Base-by-base conservation (phyloP, 2,113 vertebrate species). In the Chaenogobius annularis region DNA sequence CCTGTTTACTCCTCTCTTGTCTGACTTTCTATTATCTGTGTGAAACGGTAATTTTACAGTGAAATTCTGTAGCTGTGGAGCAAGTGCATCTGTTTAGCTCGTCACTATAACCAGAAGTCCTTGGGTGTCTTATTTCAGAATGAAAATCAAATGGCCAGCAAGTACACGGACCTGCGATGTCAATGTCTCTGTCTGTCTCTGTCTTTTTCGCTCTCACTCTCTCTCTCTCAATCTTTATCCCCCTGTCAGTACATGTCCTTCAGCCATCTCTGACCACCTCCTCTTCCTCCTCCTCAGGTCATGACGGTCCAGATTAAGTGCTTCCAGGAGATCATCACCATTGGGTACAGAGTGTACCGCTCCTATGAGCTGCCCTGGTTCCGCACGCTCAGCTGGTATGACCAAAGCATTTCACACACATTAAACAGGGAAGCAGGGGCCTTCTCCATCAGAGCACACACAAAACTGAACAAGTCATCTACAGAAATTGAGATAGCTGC, bases 241-340 rank as follows among this genome's bases (percentile, higher is more conserved):
- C 15, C 15, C 15, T 31, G 26, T 48, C 15, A 0, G 12, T 14
- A 15, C 46, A 48, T 15, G 46, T 17, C 15, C 35, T 56, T 63
- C n/a, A n/a, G 4, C 37, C 74, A 17, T 15, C 5, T 14, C 72
- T 85, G 19, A 9, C 68, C 44, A 9, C 68, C 44, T 14, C 23
- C 55, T 23, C 55, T 9, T 13, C 12, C 22, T 92, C 70, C 79
- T 67, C 72, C n/a, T 6, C 74, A 99, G 98, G 97, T 99, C 66
- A 94, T 99, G 91, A 90, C 88, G 63, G 92, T 99, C 82, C 98
- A 99, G 77, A 98, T 98, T 85, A 98, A 98, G 73, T 99, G 98
- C 84, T 99, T 97, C 89, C 97, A 99, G 0, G 98, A 99, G 89
- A 98, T 99, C 75, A 99, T 99, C 89, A 96, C 95, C 54, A 99